These are phyloP conservation scores for Sanderia malayensis DNA, from an alignment of 30 jellyfish, hydroid and myxozoan species.

Conservation along the genomic window DNA sequence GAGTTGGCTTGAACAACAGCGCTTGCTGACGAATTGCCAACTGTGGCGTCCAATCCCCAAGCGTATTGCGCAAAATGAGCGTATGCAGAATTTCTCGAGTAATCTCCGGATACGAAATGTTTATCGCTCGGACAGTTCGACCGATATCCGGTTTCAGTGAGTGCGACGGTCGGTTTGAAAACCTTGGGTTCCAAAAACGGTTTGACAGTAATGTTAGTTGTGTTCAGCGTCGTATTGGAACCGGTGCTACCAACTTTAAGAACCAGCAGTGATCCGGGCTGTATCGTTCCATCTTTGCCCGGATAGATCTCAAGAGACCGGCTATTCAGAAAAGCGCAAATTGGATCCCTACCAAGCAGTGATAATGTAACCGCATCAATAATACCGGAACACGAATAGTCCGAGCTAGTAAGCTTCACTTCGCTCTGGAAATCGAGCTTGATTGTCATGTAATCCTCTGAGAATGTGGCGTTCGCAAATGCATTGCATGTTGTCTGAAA, in stretches of 20 bases:
- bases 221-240: background rate
- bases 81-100: conserved; percentile 3
- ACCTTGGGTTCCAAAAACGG: background rate
- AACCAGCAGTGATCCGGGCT: conserved; percentile 2
- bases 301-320: conserved; percentile 23
- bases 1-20: conserved; percentile 1
- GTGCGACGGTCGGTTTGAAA: conserved; percentile 14
- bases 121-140: conserved; percentile 3
- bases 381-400: conserved; percentile 13
- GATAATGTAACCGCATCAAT: conserved; percentile 13
- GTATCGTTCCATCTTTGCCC: conserved; percentile 20
- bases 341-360: conserved; percentile 25
- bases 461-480: conserved; percentile 34
- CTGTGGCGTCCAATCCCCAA: background rate
- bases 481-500: conserved; percentile 17
- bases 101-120: background rate
- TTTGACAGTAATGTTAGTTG: background rate
- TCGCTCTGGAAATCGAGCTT: background rate
- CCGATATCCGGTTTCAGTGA: conserved; percentile 12
- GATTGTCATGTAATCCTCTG: conserved; percentile 20
- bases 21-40: background rate
- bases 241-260: conserved; percentile 19
- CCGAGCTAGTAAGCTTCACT: conserved; percentile 23
- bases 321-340: conserved; percentile 24
- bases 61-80: background rate